Evolutionary conservation across 2,113 vertebrate genomes (phyloP), one percentile per base, ranked within the genome.

Genomic region (Solenodon paradoxus): DNA sequence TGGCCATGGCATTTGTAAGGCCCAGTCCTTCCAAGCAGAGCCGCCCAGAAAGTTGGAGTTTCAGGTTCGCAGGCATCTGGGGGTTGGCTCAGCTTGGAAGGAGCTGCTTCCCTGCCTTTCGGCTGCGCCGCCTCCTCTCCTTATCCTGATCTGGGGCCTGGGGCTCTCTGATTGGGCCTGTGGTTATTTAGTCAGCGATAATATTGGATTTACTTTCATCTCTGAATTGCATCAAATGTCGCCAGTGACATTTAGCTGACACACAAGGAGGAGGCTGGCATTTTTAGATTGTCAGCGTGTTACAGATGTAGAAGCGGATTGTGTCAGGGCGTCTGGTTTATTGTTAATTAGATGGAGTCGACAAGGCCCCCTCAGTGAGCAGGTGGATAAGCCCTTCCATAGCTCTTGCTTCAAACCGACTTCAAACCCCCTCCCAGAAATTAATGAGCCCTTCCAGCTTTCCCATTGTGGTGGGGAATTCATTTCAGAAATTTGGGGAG

Each of bases 331-430:
- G 98, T 98, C 98, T 98, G 98, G 98, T 98, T 98, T 98, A 98
- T 97, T 98, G 98, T 98, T 98, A 98, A 98, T 98, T 98, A 98
- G 98, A 97, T 96, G 96, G 98, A 98, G 96, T 95, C 90, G 78
- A 97, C 88, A 95, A 98, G 96, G 96, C 97, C 97, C 98, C 98
- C 98, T 97, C 96, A 84, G 95, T 92, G 96, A 89, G 89, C 71
- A 45, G 64, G 97, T 94, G 97, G 96, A 96, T 97, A 97, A 98
- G 96, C 97, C 97, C 97, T 98, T 97, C 97, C 96, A 92, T 90
- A 95, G 97, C 90, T 98, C 88, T 96, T 79, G 88, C 97, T 97
- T 97, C 98, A 97, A 96, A 96, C 94, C 49, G 86, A 96, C 82
- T 97, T 97, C 91, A 92, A 88, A 91, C 96, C 96, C 92, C 95